These are phyloP conservation scores for Saccostrea glomerata DNA, from an alignment of 1,140 invertebrate genomes.

Conservation along the genomic window DNA sequence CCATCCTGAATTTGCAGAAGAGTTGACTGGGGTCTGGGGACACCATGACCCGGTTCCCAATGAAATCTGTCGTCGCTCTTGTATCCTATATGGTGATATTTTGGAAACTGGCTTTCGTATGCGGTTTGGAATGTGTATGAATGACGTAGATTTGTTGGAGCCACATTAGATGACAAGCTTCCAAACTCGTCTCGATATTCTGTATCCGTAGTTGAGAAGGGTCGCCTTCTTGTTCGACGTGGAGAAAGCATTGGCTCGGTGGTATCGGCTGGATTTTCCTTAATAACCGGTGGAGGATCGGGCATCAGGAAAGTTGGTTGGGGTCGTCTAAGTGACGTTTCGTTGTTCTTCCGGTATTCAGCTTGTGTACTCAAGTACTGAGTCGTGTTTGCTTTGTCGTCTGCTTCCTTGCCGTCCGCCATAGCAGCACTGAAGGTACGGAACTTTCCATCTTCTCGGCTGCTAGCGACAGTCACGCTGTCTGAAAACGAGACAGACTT, in stretches of 20 bases:
- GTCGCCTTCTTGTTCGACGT: constrained; percentile 42
- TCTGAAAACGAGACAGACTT: constrained; percentile 74
- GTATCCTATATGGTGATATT: constrained; percentile 66
- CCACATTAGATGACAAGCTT: constrained; percentile 67
- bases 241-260: constrained; percentile 29
- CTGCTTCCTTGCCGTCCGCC: constrained; percentile 12
- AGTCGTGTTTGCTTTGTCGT: constrained; percentile 54
- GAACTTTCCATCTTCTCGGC: constrained; percentile 62
- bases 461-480: constrained; percentile 67
- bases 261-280: constrained; percentile 40
- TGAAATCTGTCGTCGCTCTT: constrained; percentile 72
- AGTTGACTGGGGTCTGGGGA: constrained; percentile 71
- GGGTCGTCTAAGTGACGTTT: constrained; percentile 31
- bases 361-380: constrained; percentile 72
- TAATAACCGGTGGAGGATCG: constrained; percentile 36
- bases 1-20: constrained; percentile 71
- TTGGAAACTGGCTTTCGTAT: constrained; percentile 70
- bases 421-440: constrained; percentile 53
- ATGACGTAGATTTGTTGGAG: constrained; percentile 65
- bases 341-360: constrained; percentile 63
- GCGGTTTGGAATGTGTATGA: constrained; percentile 62
- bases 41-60: constrained; percentile 71
- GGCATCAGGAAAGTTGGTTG: constrained; percentile 47
- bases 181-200: constrained; percentile 71
- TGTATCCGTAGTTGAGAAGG: constrained; percentile 49